Percentiles rank a stretch among this genome's conserved stretches.
phyloP scores from a whole-genome alignment of 2,797 vertebrate genomes.

The Danio aesculapii region DNA sequence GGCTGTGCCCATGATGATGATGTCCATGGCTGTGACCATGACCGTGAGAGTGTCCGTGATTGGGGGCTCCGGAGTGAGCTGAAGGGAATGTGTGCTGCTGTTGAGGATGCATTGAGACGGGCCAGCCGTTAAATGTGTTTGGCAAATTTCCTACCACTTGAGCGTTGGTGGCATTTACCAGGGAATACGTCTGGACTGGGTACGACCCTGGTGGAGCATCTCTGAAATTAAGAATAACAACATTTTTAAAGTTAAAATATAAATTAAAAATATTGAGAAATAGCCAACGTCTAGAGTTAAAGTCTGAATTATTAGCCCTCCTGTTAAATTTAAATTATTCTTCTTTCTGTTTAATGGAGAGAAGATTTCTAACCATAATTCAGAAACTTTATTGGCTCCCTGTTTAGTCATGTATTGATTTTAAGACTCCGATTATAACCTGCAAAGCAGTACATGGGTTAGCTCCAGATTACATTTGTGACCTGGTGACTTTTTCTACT shows the following conservation, averaged over 20 bases:
- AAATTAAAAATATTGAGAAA: neutral
- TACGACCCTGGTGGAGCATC: conserved; percentile 64
- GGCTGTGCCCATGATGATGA: conserved; percentile 19
- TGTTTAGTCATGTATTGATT: too few species aligned
- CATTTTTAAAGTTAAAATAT: neutral
- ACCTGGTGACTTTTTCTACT: too few species aligned
- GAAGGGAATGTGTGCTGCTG: conserved; percentile 28
- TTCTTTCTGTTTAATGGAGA: too few species aligned
- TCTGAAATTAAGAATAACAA: conserved; percentile 51
- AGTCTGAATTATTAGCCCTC: too few species aligned
- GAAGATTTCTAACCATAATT: too few species aligned
- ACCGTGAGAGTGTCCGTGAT: conserved; percentile 12
- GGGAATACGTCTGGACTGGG: conserved; percentile 65
- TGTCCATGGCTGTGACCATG: conserved; percentile 36
- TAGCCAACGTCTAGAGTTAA: too few species aligned
- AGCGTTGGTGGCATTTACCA: conserved; percentile 7
- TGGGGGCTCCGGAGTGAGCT: conserved; percentile 28
- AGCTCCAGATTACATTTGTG: too few species aligned
- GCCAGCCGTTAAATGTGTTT: conserved; percentile 60
- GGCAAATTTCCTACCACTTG: conserved; percentile 28
- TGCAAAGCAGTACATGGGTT: too few species aligned
- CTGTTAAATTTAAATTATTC: too few species aligned
- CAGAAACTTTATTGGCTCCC: too few species aligned
- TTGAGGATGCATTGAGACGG: conserved; percentile 50
- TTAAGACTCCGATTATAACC: too few species aligned